Evolutionary conservation across 2,113 vertebrate genomes (phyloP), one percentile per base, ranked within the genome.

Genomic region (Ctenodactylus gundi): DNA sequence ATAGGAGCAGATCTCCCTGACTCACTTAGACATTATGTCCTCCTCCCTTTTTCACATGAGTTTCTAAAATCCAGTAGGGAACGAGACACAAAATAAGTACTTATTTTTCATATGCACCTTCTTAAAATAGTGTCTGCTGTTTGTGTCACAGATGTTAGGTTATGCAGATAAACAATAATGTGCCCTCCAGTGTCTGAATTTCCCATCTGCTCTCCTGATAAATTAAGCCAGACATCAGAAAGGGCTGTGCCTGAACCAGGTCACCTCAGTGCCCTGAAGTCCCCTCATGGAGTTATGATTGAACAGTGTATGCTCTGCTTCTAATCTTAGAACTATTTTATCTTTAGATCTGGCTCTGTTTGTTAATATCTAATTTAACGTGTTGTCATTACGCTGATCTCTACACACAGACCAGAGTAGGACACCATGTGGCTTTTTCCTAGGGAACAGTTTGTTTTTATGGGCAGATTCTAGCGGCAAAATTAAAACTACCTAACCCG

Each of bases 61-160:
- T 83, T 86, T 90, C 51, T 83, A 57, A 86, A 57, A 85, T 84
- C 4, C 20, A 75, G 2, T 76, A 73, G 27, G n/a, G 14, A 90
- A 62, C 6, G 55, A 90, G 70, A 78, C 13, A 96, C 27, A 2
- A 57, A 57, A 49, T 23, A 85, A 65, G 77, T n/a, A n/a, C n/a
- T n/a, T n/a, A 60, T 27, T 11, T 17, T 15, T 62, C 18, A 6
- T 17, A 20, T 12, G 41, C 2, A 75, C 49, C 18, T 92, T 86
- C 85, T 36, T 72, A 85, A 77, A 78, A 84, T 46, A 44, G 17
- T 65, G 17, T 82, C 36, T 94, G 36, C 60, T 95, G 3, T 73
- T 80, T 77, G 20, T 95, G 76, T 93, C 65, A 87, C 81, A 93
- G 73, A 60, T 64, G 65, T 90, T 94, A 29, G 49, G 80, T 62